A percentile compares a stretch with the other conserved stretches of the same genome.
Conservation (phyloP, 2,113 vertebrate species). For the Paradisaea rubra region DNA sequence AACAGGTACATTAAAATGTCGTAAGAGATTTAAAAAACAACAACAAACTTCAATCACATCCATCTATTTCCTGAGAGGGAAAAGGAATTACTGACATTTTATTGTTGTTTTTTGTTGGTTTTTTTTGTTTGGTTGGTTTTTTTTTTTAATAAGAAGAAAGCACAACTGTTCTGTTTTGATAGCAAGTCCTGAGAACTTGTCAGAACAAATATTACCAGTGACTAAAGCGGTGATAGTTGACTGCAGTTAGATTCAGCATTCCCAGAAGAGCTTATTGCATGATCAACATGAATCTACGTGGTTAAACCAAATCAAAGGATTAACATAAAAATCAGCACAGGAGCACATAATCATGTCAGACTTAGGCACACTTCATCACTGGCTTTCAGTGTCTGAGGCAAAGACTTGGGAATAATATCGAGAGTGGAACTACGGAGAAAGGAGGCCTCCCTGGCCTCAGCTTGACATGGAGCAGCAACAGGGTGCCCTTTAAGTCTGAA, state of each 20-base stretch:
- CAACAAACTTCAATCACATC: background rate
- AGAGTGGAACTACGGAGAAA: background rate
- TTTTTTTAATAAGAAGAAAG: background rate
- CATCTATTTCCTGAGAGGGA: background rate
- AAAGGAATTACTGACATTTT: background rate
- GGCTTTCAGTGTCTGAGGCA: background rate
- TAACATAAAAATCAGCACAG: background rate
- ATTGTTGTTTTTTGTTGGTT: background rate
- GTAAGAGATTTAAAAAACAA: background rate
- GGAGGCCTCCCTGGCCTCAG: background rate
- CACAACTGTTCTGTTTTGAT: background rate
- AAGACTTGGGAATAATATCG: background rate
- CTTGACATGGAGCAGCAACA: background rate
- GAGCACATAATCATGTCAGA: background rate
- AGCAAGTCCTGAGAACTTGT: background rate
- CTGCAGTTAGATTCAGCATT: background rate
- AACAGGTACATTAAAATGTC: background rate
- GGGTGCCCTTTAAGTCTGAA: background rate
- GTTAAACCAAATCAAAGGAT: background rate
- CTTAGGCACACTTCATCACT: too few species aligned
- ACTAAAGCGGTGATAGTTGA: background rate
- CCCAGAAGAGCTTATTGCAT: background rate
- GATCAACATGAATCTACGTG: fast-evolving
- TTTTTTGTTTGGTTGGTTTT: background rate
- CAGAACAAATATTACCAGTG: background rate